Base-by-base conservation (phyloP, 2,888 invertebrate genomes). In the Trachelus iudaicus region DNA sequence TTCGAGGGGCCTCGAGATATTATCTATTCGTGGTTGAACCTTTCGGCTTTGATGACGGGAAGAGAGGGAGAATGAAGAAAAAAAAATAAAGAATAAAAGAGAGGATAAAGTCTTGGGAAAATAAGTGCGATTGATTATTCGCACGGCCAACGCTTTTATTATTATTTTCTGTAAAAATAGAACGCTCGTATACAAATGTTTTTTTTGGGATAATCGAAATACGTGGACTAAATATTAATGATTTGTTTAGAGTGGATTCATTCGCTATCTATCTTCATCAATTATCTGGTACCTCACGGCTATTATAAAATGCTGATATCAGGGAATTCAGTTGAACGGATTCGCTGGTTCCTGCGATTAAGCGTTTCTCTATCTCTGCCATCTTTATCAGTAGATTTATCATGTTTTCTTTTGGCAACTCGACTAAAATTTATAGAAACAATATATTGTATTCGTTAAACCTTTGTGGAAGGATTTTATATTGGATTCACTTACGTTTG, bases 331-430 rank as follows among this genome's bases (percentile, higher is more conserved):
- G 93, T 92, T 99, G 99, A 73, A 98, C 94, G 84, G 96, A 95
- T 92, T 99, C 99, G 89, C 95, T 96, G 81, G 97, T 96, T 35
- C 99, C 99, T 81, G 94, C 93, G 0, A 97, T 93, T 56, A 99
- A 92, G 68, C 98, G 94, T 89, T 96, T 95, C 92, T 99, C 99
- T 77, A 98, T 95, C 83, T 97, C 96, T 3, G 98, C 95, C 94
- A 99, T 94, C 92, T 97, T 96, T 73, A 96, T 95, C 76, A 99
- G 92, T 37, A 99, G 92, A 81, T 95, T 93, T 78, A 97, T 95
- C 86, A 97, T 92, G 68, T 97, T 94, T 73, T 95, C 94, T 76
- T 95, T 94, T 0, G 98, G 97, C 76, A 99, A 94, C 89, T 98
- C 98, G 92, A 98, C 98, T 98, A 92, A 78, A 94, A 93, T 78